Evolutionary conservation across 2,888 invertebrate species (phyloP), one percentile per base, ranked within the genome.

Genomic region (Polyommatus iphigenia): DNA sequence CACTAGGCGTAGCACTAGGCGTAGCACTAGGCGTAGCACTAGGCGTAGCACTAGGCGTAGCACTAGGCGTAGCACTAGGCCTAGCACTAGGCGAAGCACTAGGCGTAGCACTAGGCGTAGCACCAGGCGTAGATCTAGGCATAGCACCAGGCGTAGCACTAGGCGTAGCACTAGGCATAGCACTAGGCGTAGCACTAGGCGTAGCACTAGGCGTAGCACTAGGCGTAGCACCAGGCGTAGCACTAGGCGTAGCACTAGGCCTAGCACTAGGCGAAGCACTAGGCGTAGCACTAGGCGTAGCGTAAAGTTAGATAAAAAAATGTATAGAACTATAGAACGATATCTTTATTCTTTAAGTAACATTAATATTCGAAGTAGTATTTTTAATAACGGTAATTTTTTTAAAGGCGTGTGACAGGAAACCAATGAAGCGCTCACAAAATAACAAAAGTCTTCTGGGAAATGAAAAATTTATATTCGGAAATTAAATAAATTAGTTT

Each of bases 401-500:
- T 29, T 20, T 15, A 10, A 67, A 29, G 29, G 29, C 15, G 29
- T 15, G 7, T 32, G 67, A 15, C 67, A 67, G 67, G 29, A 67
- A 67, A 67, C 15, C 15, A 32, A 67, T 32, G 18, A 67, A 67
- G 67, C 67, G 15, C 67, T 67, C 29, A 67, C 67, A 67, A 67
- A 67, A 67, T 32, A 67, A 67, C 29, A 7, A 67, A 67, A 13
- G 29, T 7, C 67, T 32, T 15, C 67, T 29, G 67, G 67, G 67
- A 67, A 32, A 67, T 67, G 6, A 32, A 32, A 67, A 67, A 67
- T 32, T 67, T 29, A 32, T 67, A 18, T 67, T 67, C 29, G 67
- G 15, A 67, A 67, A 15, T 32, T 32, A 67, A 67, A 67, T 67
- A 67, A 67, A 67, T 67, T 67, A 67, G 29, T 67, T 67, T 67